Evolutionary conservation across 2,888 invertebrate genomes (phyloP).

Genomic region (Thelaira solivaga): DNA sequence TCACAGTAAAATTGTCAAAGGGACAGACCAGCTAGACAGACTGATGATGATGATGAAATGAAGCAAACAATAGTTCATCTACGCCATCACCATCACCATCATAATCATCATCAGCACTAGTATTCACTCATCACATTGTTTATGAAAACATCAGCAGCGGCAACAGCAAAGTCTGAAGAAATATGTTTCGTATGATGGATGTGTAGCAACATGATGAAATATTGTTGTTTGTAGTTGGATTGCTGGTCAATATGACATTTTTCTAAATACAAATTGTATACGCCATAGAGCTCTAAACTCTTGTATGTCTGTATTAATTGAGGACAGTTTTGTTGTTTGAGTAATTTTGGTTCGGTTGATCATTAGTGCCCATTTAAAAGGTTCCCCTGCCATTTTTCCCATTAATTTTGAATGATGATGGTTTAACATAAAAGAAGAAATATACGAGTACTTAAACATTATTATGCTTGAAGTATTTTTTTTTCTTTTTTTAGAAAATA

Average conservation of each 20-base stretch:
- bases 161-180: constrained; percentile 23
- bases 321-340: constrained; percentile 1
- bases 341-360: constrained; percentile 26
- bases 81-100: constrained; percentile 20
- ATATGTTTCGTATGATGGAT: constrained; percentile 58
- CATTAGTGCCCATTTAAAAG: constrained; percentile 14
- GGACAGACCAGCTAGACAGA: no score
- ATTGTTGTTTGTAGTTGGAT: neutral
- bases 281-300: neutral
- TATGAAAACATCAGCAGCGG: constrained; percentile 1
- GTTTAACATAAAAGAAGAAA: neutral
- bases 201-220: constrained; percentile 50
- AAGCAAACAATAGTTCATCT: constrained; percentile 38
- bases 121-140: constrained; percentile 38
- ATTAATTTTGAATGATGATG: constrained; percentile 10
- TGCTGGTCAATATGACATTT: neutral
- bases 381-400: neutral
- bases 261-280: constrained; percentile 24
- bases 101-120: constrained; percentile 11
- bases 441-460: no score
- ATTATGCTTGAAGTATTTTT: no score
- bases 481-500: no score
- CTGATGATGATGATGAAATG: constrained; percentile 31
- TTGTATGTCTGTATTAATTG: neutral
- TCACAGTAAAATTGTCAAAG: neutral